Percentiles rank a stretch among this genome's conserved stretches.
These are phyloP conservation scores for Drosophila sproati DNA, from an alignment of 1,140 invertebrate species.

Conservation along the genomic window DNA sequence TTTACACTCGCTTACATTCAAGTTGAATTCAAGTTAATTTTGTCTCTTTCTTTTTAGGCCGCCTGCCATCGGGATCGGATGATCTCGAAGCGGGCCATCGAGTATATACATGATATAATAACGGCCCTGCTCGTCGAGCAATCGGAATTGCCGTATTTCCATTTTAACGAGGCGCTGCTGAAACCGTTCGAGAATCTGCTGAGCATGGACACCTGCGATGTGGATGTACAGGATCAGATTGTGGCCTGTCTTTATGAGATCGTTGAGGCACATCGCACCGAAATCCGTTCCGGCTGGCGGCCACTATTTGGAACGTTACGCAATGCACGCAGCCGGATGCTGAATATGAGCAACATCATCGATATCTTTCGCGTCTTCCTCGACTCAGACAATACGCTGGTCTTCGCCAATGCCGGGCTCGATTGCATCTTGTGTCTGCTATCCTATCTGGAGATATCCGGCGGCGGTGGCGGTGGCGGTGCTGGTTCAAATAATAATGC, in stretches of 20 bases:
- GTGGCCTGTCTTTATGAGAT: slow-evolving; percentile 97
- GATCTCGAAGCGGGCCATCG: slow-evolving; percentile 96
- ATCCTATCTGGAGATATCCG: slow-evolving; percentile 85
- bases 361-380: slow-evolving; percentile 97
- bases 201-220: slow-evolving; percentile 95
- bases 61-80: slow-evolving; percentile 95
- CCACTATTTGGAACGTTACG: slow-evolving; percentile 95
- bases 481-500: slow-evolving; percentile 67
- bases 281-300: slow-evolving; percentile 97
- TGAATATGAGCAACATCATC: slow-evolving; percentile 89
- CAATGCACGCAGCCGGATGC: slow-evolving; percentile 89
- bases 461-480: slow-evolving; percentile 85
- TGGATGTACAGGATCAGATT: slow-evolving; percentile 95
- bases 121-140: slow-evolving; percentile 95
- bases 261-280: slow-evolving; percentile 95
- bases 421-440: slow-evolving; percentile 96
- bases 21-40: not conserved
- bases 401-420: slow-evolving; percentile 96
- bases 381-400: slow-evolving; percentile 95
- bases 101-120: slow-evolving; percentile 96
- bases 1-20: no score
- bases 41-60: slow-evolving; percentile 86
- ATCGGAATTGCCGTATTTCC: slow-evolving; percentile 95
- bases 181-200: slow-evolving; percentile 98
- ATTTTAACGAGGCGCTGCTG: slow-evolving; percentile 97